These are phyloP conservation scores for Camelus dromedarius DNA, from an alignment of 2,113 vertebrate genomes.

Conservation along the genomic window DNA sequence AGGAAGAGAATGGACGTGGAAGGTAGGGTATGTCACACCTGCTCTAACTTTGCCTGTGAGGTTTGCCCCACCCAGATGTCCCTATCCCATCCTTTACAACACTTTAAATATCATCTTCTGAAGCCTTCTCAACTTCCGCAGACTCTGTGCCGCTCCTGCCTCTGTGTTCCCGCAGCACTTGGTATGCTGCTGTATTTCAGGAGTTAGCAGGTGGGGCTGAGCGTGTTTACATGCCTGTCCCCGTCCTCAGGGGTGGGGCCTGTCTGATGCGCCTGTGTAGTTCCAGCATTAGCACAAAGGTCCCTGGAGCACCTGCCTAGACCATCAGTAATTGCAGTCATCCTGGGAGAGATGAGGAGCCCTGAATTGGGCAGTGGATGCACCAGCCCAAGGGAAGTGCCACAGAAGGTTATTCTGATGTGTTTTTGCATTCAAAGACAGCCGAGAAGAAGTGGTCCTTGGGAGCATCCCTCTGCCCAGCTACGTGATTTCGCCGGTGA, in stretches of 20 bases:
- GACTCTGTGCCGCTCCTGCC: not conserved
- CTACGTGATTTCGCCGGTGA: slow-evolving; percentile 94
- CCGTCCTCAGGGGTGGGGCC: not conserved
- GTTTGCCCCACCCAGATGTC: not conserved
- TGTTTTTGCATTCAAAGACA: slow-evolving; percentile 90
- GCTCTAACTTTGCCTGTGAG: not conserved
- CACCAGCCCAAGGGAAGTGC: not conserved
- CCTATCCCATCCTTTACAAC: not conserved
- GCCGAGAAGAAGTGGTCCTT: slow-evolving; percentile 97
- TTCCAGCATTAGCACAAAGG: not conserved
- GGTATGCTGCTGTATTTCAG: not conserved
- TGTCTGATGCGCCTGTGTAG: not conserved
- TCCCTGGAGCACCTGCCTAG: not conserved
- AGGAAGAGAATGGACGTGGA: not conserved
- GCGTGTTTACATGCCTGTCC: not conserved
- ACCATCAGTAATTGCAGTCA: not conserved
- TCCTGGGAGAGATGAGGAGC: not conserved
- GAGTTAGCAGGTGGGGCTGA: not conserved
- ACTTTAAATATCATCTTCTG: not conserved
- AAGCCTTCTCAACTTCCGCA: not conserved
- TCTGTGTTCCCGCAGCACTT: not conserved
- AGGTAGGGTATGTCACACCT: not conserved
- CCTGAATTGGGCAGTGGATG: not conserved
- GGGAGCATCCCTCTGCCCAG: slow-evolving; percentile 98
- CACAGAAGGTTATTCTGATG: slow-evolving; percentile 38